Conservation (phyloP, 2,888 invertebrate genomes). For the Cybosia mesomella region DNA sequence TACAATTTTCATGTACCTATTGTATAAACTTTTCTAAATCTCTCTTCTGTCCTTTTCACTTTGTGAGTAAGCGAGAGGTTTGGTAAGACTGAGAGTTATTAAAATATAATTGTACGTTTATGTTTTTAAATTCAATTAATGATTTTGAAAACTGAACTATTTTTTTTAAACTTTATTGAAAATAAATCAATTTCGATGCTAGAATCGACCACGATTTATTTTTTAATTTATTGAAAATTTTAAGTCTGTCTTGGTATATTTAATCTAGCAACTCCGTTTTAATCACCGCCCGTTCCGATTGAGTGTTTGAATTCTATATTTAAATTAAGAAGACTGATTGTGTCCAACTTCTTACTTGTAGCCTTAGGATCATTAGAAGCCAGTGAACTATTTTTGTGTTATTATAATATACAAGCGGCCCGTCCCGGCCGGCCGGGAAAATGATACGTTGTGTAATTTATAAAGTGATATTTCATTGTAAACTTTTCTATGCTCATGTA, state of each 20-base stretch:
- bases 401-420: no score
- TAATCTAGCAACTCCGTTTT: background rate
- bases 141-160: background rate
- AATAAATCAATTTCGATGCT: background rate
- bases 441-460: no score
- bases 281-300: background rate
- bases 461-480: background rate
- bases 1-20: background rate
- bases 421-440: no score
- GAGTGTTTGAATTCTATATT: background rate
- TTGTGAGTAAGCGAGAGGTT: conserved; percentile 1
- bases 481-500: background rate
- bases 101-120: background rate
- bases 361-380: background rate
- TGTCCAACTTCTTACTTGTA: background rate
- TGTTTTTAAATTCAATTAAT: background rate
- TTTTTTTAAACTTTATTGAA: background rate
- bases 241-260: background rate
- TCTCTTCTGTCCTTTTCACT: conserved; percentile 2
- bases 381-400: background rate
- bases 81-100: conserved; percentile 2
- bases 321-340: background rate
- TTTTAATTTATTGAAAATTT: background rate
- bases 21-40: background rate
- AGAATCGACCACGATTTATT: background rate